Percentiles rank a stretch among this genome's conserved stretches.
Evolutionary conservation across 64 coral and sea anemone genomes (phyloP).

Genomic region (Orbicella faveolata): DNA sequence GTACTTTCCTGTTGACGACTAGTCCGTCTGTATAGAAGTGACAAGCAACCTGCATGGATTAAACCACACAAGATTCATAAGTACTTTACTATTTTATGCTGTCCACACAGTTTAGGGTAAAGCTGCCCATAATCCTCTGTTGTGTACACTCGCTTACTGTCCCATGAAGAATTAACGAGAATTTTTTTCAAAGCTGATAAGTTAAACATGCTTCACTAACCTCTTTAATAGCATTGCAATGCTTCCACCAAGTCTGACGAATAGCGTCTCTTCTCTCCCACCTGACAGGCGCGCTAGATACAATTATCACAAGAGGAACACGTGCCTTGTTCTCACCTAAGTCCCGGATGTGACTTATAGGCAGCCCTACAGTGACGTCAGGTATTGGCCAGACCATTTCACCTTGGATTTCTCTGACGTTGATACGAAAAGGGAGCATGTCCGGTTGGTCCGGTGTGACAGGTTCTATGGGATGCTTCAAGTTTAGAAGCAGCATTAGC

Average conservation of each 20-base stretch:
- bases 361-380: not conserved
- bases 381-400: not conserved
- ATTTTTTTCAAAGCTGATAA: not conserved
- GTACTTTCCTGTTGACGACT: not conserved
- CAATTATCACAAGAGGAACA: constrained; percentile 21
- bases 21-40: constrained; percentile 36
- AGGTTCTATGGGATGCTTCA: not conserved
- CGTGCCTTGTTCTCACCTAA: not conserved
- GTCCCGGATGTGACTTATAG: constrained; percentile 16
- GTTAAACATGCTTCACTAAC: not conserved
- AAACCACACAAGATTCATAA: too few species aligned
- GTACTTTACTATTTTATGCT: too few species aligned
- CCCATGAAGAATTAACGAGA: not conserved
- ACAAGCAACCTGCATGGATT: constrained; percentile 7
- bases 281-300: constrained; percentile 12
- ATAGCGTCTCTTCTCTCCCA: constrained; percentile 17
- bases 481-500: not conserved
- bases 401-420: not conserved
- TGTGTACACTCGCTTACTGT: not conserved
- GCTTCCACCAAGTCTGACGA: constrained; percentile 34
- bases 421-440: not conserved
- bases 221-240: not conserved
- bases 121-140: too few species aligned
- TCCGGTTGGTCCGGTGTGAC: too few species aligned
- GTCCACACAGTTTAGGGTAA: too few species aligned